Conservation (phyloP, 2,797 vertebrate species). For the Erpetoichthys calabaricus region DNA sequence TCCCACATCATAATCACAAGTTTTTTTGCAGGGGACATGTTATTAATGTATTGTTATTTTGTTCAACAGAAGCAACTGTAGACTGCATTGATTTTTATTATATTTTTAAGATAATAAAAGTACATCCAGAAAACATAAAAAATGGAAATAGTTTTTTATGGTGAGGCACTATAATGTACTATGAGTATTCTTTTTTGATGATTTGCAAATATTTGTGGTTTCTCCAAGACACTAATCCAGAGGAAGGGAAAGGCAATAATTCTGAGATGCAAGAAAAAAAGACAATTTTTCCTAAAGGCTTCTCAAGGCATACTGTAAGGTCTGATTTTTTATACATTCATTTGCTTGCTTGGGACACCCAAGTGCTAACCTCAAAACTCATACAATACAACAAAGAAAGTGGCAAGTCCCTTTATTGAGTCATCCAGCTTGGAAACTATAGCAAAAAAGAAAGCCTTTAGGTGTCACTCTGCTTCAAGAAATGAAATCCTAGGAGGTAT, state of each 20-base stretch:
- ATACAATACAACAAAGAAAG: slow-evolving; percentile 52
- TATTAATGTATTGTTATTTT: no score
- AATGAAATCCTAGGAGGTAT: slow-evolving; percentile 34
- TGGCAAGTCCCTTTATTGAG: slow-evolving; percentile 77
- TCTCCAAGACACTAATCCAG: slow-evolving; percentile 37
- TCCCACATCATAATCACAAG: no score
- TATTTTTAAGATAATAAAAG: slow-evolving; percentile 4
- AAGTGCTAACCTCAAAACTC: slow-evolving; percentile 84
- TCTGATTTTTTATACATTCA: slow-evolving; percentile 78
- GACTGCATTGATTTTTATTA: not conserved
- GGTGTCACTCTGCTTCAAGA: slow-evolving; percentile 96
- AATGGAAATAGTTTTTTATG: slow-evolving; percentile 11
- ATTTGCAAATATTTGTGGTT: slow-evolving; percentile 19
- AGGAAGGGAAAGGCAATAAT: slow-evolving; percentile 10
- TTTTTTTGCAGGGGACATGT: no score
- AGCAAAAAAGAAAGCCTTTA: slow-evolving; percentile 74
- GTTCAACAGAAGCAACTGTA: no score
- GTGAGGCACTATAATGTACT: not conserved
- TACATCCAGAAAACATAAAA: slow-evolving; percentile 7
- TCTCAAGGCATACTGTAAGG: slow-evolving; percentile 90
- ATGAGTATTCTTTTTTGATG: not conserved
- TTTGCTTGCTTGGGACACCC: slow-evolving; percentile 77
- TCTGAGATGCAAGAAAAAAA: slow-evolving; percentile 81
- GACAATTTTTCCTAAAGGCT: slow-evolving; percentile 85
- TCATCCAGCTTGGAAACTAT: slow-evolving; percentile 40